Percentiles rank a stretch among this genome's conserved stretches.
Conservation (phyloP, 2,888 invertebrate species). For the Drosophila ustulata region DNA sequence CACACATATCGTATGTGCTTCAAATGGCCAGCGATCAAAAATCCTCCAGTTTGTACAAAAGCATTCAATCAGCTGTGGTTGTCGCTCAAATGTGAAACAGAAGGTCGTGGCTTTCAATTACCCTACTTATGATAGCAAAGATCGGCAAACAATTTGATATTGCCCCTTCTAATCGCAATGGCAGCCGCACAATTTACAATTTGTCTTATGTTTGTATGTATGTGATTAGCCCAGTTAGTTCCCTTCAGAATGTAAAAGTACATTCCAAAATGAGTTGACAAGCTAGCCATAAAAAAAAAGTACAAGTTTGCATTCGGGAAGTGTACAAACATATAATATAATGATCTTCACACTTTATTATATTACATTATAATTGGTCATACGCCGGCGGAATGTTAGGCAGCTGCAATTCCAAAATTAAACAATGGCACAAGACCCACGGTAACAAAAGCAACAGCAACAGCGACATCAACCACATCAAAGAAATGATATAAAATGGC, state of each 20-base stretch:
- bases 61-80: conserved; percentile 60
- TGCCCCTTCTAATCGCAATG: conserved; percentile 59
- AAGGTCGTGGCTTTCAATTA: conserved; percentile 68
- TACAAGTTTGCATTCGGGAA: conserved; percentile 12
- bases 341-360: conserved; percentile 25
- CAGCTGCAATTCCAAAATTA: conserved; percentile 48
- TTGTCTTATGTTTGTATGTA: conserved; percentile 11
- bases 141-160: conserved; percentile 39
- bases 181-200: conserved; percentile 38
- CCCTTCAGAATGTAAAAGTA: conserved; percentile 11
- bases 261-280: not conserved
- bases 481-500: conserved; percentile 49
- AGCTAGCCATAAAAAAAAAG: not conserved
- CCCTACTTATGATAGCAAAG: conserved; percentile 50
- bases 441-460: conserved; percentile 24
- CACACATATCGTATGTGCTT: conserved; percentile 21
- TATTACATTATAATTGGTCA: conserved; percentile 47
- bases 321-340: conserved; percentile 2
- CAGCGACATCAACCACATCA: conserved; percentile 44
- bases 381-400: conserved; percentile 52
- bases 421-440: conserved; percentile 54
- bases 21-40: conserved; percentile 35
- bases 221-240: not conserved
- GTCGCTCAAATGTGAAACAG: conserved; percentile 54
- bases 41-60: conserved; percentile 50